phyloP scores from a whole-genome alignment of 2,888 invertebrate genomes.

The Agrypnus murinus region DNA sequence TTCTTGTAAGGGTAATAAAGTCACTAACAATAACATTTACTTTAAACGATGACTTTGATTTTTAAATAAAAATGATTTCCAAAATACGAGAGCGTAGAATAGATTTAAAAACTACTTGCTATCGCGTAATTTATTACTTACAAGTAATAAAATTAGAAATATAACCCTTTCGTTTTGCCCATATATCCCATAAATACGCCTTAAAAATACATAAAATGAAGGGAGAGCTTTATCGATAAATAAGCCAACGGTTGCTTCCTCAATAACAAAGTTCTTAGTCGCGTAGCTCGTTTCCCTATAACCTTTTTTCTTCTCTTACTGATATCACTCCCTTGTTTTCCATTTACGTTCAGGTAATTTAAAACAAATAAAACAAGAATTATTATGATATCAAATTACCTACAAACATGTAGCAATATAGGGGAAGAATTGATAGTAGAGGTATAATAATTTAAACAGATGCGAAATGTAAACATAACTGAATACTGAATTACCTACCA shows the following conservation, averaged over 20 bases:
- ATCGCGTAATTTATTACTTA: slow-evolving; percentile 41
- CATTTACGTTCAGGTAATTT: slow-evolving; percentile 2
- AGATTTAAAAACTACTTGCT: slow-evolving; percentile 36
- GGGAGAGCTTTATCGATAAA: slow-evolving; percentile 45
- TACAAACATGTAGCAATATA: background rate
- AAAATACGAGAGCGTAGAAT: background rate
- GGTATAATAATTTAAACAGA: slow-evolving; percentile 14
- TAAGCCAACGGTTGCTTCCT: slow-evolving; percentile 43
- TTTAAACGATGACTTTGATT: background rate
- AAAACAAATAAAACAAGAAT: slow-evolving; percentile 18
- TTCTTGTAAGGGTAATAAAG: no score
- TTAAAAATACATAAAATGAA: slow-evolving; percentile 50
- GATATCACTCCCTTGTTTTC: background rate
- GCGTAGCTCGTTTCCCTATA: background rate
- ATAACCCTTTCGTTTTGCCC: slow-evolving; percentile 43
- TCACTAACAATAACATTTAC: no score
- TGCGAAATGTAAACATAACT: slow-evolving; percentile 35
- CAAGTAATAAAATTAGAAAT: slow-evolving; percentile 47
- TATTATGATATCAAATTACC: background rate
- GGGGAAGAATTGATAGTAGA: background rate
- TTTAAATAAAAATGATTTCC: background rate
- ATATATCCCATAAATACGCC: slow-evolving; percentile 44
- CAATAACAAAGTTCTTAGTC: slow-evolving; percentile 39
- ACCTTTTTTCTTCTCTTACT: no score
- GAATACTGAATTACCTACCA: slow-evolving; percentile 37